Evolutionary conservation across 2,113 vertebrate genomes (phyloP).

Genomic region (Pachyramphus minor): DNA sequence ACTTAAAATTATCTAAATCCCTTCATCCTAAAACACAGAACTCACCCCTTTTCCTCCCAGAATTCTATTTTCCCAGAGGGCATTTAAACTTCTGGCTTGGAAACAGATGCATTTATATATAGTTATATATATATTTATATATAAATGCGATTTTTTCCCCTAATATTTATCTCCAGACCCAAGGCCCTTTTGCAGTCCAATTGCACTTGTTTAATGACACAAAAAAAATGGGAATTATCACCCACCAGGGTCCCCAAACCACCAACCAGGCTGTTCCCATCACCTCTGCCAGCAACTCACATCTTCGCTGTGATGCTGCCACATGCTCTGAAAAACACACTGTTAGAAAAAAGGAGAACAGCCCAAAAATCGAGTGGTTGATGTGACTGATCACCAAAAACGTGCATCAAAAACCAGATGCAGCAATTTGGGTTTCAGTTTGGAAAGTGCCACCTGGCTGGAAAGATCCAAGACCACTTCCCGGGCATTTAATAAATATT

Average conservation of each 20-base stretch:
- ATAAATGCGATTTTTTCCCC: not conserved
- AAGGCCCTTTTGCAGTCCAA: not conserved
- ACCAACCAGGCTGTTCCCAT: not conserved
- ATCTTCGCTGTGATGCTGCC: not conserved
- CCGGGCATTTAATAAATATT: fast-evolving
- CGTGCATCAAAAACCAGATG: not conserved
- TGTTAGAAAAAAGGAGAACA: not conserved
- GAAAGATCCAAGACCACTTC: not conserved
- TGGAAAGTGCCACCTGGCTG: not conserved
- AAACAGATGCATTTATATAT: not conserved
- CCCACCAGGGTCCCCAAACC: not conserved
- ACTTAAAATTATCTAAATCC: not conserved
- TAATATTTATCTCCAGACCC: not conserved
- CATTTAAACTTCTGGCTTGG: not conserved
- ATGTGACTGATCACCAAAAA: not conserved
- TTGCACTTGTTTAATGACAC: not conserved
- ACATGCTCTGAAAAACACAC: not conserved
- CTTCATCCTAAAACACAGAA: not conserved
- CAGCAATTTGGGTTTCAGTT: not conserved
- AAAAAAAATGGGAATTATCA: not conserved
- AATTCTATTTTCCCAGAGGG: not conserved
- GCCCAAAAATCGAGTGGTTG: not conserved
- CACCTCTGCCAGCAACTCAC: not conserved
- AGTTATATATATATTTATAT: not conserved
- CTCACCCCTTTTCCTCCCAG: not conserved